Evolutionary conservation across 2,113 vertebrate genomes (phyloP), one percentile per base, ranked within the genome.

Genomic region (Poeciliopsis retropinna): DNA sequence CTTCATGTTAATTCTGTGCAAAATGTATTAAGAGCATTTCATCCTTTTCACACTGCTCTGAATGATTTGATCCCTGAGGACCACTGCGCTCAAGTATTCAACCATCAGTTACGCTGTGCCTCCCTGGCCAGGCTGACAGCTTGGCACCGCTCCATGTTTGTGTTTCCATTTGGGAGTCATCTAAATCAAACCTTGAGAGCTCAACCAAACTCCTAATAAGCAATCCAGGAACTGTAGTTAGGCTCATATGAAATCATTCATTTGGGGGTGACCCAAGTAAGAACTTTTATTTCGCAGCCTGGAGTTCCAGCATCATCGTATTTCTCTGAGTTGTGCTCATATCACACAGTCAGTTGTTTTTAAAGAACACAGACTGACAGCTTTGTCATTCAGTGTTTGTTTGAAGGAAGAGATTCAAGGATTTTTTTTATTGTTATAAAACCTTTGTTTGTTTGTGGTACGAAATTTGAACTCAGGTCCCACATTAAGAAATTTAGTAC

Each of bases 101-200:
- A 54, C 83, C 78, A 85, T 90, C 88, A 78, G 77, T 90, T 89
- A 81, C 70, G 47, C 87, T 71, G 86, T 86, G 90, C 85, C 90
- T 88, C 90, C 85, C 76, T 73, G 78, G 54, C 32, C 30, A 32
- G 67, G 81, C 80, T 80, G 90, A 87, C 87, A 83, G 86, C 76
- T 77, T 92, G 92, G 92, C 86, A 28, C n/a, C 0, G 27, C 76
- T 88, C 92, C 92, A 89, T 80, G 84, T 73, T 84, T 81, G 88
- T 84, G 86, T 91, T 93, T 92, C 85, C 89, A 91, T 93, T 89
- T 94, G 93, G 91, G 84, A 90, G 70, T 69, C 68, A 57, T 92
- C 90, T 91, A 94, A 93, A 92, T 75, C 81, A 90, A 93, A 92
- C 84, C 84, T 70, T 17, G 80, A 81, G 79, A 47, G 70, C 85